These are phyloP conservation scores for Mesorhabditis spiculigera DNA, from an alignment of 2,888 invertebrate genomes.

Conservation along the genomic window DNA sequence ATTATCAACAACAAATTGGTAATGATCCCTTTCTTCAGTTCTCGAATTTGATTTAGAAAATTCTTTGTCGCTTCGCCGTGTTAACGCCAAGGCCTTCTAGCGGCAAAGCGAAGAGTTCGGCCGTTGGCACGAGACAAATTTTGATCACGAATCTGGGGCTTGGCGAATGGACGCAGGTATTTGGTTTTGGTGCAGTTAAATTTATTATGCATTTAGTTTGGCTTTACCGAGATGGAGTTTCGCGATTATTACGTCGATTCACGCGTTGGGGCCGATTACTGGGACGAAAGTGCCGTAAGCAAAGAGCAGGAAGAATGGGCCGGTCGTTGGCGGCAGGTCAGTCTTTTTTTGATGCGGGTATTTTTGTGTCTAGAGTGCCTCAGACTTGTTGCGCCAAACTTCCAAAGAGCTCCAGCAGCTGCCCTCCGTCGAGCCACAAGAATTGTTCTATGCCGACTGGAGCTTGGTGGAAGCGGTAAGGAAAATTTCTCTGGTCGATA, in stretches of 20 bases:
- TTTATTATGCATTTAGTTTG: not conserved
- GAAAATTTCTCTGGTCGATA: not conserved
- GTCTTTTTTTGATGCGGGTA: not conserved
- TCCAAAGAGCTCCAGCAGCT: not conserved
- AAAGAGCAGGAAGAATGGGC: no score
- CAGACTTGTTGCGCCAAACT: not conserved
- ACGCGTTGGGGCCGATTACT: slow-evolving; percentile 2
- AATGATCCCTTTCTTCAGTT: no score
- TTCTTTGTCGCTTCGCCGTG: not conserved
- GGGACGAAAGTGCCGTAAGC: not conserved
- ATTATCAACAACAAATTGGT: no score
- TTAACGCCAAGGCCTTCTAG: not conserved
- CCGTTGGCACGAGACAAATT: not conserved
- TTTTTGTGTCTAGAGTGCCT: not conserved
- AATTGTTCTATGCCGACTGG: slow-evolving; percentile 6
- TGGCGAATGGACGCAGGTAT: not conserved
- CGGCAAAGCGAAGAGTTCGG: not conserved
- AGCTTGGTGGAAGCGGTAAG: not conserved
- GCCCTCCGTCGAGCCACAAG: not conserved
- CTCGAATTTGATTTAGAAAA: not conserved
- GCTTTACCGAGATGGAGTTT: not conserved
- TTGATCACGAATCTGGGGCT: not conserved
- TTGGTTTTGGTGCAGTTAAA: not conserved
- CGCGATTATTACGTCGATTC: not conserved
- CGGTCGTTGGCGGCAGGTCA: no score